These are phyloP conservation scores for Hyphantria cunea DNA, from an alignment of 1,140 invertebrate genomes.

Conservation along the genomic window DNA sequence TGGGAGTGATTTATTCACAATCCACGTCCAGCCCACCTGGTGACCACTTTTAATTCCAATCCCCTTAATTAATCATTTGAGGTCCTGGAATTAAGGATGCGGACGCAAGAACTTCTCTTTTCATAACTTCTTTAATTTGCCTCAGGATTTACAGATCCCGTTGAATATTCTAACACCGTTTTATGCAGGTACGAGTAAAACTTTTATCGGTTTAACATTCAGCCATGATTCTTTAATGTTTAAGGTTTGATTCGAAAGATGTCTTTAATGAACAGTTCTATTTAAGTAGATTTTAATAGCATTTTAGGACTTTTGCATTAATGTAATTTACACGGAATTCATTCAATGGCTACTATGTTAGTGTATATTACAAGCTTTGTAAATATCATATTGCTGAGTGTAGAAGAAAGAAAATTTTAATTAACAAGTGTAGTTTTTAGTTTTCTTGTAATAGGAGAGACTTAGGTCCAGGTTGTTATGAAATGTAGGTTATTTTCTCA, in stretches of 20 bases:
- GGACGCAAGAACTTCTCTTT: conserved; percentile 43
- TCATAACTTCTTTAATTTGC: conserved; percentile 66
- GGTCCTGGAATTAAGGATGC: conserved; percentile 40
- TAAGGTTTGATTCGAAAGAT: neutral
- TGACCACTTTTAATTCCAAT: conserved; percentile 29
- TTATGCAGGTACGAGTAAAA: conserved; percentile 29
- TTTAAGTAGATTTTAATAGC: neutral
- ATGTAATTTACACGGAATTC: too few species aligned
- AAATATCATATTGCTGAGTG: too few species aligned
- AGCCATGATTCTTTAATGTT: conserved; percentile 11
- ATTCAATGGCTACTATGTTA: too few species aligned
- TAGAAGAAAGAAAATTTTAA: too few species aligned
- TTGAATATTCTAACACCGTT: conserved; percentile 30
- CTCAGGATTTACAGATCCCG: conserved; percentile 28
- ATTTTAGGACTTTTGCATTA: too few species aligned
- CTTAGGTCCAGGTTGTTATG: too few species aligned
- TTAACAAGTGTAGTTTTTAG: too few species aligned
- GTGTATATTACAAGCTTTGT: too few species aligned
- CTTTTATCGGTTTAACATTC: conserved; percentile 24
- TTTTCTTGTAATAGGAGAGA: too few species aligned
- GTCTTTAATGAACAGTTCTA: neutral
- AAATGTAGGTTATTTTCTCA: too few species aligned
- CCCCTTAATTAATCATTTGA: conserved; percentile 46
- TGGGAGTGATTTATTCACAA: conserved; percentile 17
- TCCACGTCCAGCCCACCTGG: conserved; percentile 12